Conservation (phyloP, 1,140 invertebrate genomes). For the Capitella teleta region DNA sequence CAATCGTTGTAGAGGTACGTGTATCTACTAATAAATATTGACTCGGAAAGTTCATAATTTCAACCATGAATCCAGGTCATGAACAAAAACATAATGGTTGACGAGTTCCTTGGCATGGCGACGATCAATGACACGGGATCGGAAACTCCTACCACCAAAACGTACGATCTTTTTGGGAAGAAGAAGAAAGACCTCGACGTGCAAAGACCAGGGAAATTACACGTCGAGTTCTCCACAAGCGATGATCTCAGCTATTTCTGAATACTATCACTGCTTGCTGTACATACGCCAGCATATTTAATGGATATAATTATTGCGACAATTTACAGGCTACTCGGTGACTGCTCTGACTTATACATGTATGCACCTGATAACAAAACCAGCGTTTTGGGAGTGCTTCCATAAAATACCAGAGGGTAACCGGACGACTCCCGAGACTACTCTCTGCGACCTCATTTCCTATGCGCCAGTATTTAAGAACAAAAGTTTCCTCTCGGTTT, state of each 20-base stretch:
- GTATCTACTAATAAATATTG: neutral
- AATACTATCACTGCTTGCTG: too few relatives aligned
- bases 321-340: too few relatives aligned
- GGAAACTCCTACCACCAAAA: slow-evolving; percentile 18
- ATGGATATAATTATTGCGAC: too few relatives aligned
- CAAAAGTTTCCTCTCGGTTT: too few relatives aligned
- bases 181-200: slow-evolving; percentile 21
- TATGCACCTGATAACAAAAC: too few relatives aligned
- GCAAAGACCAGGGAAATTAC: slow-evolving; percentile 20
- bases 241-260: slow-evolving; percentile 23
- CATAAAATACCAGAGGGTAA: too few relatives aligned
- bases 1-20: slow-evolving; percentile 24
- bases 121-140: slow-evolving; percentile 22
- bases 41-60: neutral
- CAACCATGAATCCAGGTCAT: slow-evolving; percentile 27
- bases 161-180: slow-evolving; percentile 18
- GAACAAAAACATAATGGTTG: slow-evolving; percentile 41
- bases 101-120: slow-evolving; percentile 40
- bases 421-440: too few relatives aligned
- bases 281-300: too few relatives aligned
- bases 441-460: too few relatives aligned
- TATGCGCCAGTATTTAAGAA: too few relatives aligned
- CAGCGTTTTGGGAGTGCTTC: too few relatives aligned
- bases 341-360: too few relatives aligned
- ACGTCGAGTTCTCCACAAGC: slow-evolving; percentile 19